A percentile compares a stretch with the other conserved stretches of the same genome.
These are phyloP conservation scores for Nematopogon swammerdamellus DNA, from an alignment of 2,888 invertebrate genomes.

Conservation along the genomic window DNA sequence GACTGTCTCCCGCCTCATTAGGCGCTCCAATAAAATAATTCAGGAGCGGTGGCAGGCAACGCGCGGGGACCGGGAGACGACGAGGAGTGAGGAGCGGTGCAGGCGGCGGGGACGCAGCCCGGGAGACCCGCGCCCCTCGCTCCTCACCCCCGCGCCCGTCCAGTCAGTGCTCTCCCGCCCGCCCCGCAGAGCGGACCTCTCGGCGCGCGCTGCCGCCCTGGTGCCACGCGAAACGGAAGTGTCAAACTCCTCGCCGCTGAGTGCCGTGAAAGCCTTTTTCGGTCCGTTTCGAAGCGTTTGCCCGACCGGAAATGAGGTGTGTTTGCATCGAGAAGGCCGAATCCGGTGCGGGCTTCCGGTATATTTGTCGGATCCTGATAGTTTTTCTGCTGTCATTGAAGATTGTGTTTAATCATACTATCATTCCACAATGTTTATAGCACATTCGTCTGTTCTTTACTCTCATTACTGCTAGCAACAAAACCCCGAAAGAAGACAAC, in stretches of 20 bases:
- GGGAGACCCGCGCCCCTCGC: not conserved
- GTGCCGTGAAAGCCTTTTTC: not conserved
- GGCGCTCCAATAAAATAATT: not conserved
- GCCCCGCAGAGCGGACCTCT: not conserved
- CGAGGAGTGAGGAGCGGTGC: not conserved
- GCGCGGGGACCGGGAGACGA: not conserved
- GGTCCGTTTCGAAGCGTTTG: not conserved
- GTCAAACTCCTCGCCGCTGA: not conserved
- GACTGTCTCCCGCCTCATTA: not conserved
- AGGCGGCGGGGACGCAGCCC: not conserved
- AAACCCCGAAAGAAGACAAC: too few relatives aligned
- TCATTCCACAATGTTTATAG: too few relatives aligned
- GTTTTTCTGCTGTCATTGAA: too few relatives aligned
- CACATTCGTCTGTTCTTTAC: too few relatives aligned
- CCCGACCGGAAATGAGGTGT: not conserved
- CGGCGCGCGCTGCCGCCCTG: not conserved
- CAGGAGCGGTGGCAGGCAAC: too few relatives aligned
- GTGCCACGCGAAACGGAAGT: not conserved
- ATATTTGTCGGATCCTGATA: too few relatives aligned
- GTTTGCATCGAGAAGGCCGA: not conserved
- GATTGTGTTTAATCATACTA: too few relatives aligned
- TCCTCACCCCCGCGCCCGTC: not conserved
- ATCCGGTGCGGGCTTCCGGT: not conserved
- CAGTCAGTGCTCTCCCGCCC: not conserved
- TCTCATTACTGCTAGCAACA: too few relatives aligned